Base-by-base conservation (phyloP, 2,797 vertebrate species). In the Sebastolobus alascanus region DNA sequence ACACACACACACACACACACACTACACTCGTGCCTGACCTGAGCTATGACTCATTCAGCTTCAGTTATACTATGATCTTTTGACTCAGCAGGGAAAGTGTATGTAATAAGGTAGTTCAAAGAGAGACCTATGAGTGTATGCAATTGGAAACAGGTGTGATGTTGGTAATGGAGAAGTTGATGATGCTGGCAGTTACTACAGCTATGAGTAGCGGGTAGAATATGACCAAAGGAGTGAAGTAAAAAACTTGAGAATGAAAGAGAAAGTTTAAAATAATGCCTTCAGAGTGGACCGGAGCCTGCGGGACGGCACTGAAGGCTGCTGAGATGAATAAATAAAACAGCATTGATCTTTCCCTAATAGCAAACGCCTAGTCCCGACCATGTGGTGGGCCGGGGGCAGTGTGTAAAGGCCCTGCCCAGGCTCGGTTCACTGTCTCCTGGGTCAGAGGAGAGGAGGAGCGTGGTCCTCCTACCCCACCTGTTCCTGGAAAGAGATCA, bases 401-500 rank as follows among this genome's bases (percentile, higher is more conserved):
- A 64, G 64, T 20, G 37, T 73, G 71, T 73, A 73, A 68, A 82
- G 78, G 58, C 37, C 80, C 66, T 64, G 35, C 73, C 73, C 73
- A 31, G 37, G 73, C 43, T 68, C 10, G 13, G 68, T 73, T 83
- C 68, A 60, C 81, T 38, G 55, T 76, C 73, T 83, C 67, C 56
- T 66, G 70, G 59, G 77, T 84, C 70, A 73, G 59, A 61, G 71
- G 37, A 69, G 46, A 56, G 75, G 76, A 76, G 52, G 66, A 77
- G 38, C 13, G n/a, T 59, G 55, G 77, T 54, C 80, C 79, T 84
- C 81, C 82, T 74, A 71, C 75, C 25, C 85, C 86, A 86, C 90
- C 90, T 92, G 89, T 91, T 93, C 89, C 89, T 84, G 89, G 85
- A 90, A 92, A 68, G 80, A 79, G 54, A 89, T 92, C 88, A 86